A percentile compares a stretch with the other conserved stretches of the same genome.
phyloP scores from a whole-genome alignment of 1,140 invertebrate genomes.

The Bombus haemorrhoidalis region DNA sequence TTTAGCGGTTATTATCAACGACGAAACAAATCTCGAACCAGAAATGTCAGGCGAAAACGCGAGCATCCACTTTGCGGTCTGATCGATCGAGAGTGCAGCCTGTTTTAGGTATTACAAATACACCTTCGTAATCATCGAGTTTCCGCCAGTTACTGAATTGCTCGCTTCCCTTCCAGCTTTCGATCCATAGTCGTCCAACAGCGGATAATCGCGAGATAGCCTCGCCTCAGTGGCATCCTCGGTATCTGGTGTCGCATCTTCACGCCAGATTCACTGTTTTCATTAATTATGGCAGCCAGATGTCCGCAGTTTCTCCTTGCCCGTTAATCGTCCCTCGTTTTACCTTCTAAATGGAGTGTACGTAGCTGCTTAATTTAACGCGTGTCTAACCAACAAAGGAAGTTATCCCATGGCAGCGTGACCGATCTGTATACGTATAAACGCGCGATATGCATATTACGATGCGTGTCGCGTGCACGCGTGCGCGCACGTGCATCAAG shows the following conservation, averaged over 20 bases:
- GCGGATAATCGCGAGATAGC: constrained; percentile 18
- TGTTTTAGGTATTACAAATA: constrained; percentile 49
- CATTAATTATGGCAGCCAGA: constrained; percentile 28
- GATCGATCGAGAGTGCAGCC: neutral
- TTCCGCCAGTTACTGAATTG: constrained; percentile 46
- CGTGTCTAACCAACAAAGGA: constrained; percentile 43
- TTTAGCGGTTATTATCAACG: neutral
- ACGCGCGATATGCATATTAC: constrained; percentile 47
- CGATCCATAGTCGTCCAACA: constrained; percentile 16
- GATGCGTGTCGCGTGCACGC: constrained; percentile 48
- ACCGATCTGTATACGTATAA: constrained; percentile 59
- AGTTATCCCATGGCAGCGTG: constrained; percentile 52
- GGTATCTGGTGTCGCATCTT: constrained; percentile 29
- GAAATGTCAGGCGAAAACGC: constrained; percentile 3
- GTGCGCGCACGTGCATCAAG: neutral
- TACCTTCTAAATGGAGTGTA: neutral
- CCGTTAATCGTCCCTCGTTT: constrained; percentile 50
- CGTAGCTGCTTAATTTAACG: constrained; percentile 17
- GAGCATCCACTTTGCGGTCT: constrained; percentile 29
- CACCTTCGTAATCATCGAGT: constrained; percentile 22
- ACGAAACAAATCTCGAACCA: neutral
- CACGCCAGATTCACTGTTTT: constrained; percentile 28
- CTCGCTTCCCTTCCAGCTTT: constrained; percentile 37
- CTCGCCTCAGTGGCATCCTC: neutral
- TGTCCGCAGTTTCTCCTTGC: neutral